Evolutionary conservation across 2,888 invertebrate genomes (phyloP), one percentile per base, ranked within the genome.

Genomic region (Stenodema calcarata): DNA sequence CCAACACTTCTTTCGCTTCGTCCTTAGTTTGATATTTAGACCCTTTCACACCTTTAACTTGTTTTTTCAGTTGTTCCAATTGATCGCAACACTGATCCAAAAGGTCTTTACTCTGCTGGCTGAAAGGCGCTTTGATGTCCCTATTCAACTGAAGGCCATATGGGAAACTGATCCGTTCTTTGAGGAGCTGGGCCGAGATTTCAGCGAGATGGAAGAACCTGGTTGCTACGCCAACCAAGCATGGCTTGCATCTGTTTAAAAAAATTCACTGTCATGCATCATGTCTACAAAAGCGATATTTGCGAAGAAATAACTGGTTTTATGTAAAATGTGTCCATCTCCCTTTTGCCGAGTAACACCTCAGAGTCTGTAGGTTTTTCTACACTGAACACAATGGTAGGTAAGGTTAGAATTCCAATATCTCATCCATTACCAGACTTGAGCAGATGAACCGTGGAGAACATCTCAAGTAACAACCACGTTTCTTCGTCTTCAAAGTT

Each of bases 1-100:
- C 84, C n/a, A 84, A 35, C 73, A 70, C 23, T 0, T 84, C 75
- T 35, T 73, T 44, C 1, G 3, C 35, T 9, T 75, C 44, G 23
- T n/a, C 41, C 18, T 75, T 80, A 35, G 35, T 28, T 35, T 54
- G 27, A 44, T 12, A n/a, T 47, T 84, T 75, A 11, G 42, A 41
- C 7, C n/a, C 69, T n/a, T 70, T 62, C 44, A 84, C 2, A 14
- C 14, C 14, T 0, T 84, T 75, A 9, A 84, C 47, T 27, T 84
- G 73, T 28, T 84, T 84, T 75, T 84, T 73, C 16, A 84, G 28
- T 73, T 84, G 42, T n/a, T 84, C 62, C 84, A 84, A 73, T 30
- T 84, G 73, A 18, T 84, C 84, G 75, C 75, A 84, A 28, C 84
- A 84, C 28, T 44, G 70, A 44, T 84, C 84, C 28, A 84, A 47